Base-by-base conservation (phyloP, 2,888 invertebrate species). In the Odiellus spinosus region DNA sequence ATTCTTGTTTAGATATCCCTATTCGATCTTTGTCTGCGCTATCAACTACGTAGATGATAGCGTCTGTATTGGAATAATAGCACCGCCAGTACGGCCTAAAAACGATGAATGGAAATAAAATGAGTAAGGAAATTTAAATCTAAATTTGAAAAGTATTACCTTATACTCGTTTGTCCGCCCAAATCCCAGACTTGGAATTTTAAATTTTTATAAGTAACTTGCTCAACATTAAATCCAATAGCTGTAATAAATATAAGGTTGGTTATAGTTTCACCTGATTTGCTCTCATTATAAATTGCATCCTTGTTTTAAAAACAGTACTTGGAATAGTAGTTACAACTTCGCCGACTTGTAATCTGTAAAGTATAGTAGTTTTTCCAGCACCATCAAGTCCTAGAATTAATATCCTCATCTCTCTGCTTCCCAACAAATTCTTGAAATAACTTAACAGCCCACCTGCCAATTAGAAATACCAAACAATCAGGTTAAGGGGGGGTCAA, bases 41-140 rank as follows among this genome's bases (percentile, higher is more conserved):
- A 70, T 99, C 98, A 44, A 96, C 95, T 46, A 99, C 98, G 71
- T 98, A 98, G 62, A 98, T 96, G 61, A 98, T 95, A 63, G 98
- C 98, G 73, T 99, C 98, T 64, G 98, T 98, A 71, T 98, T 98
- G 58, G 95, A 91, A 68, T 93, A 98, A 69, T 98, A 98, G 76
- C 96, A 98, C 68, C 98, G 76, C 98, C 98, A 98, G 67, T 98
- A 98, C 1, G 96, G 96, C 71, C 95, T 90, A 20, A 15, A 46
- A 42, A 20, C 11, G 17, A 11, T 10, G 14, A 39, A 14, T 12
- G 40, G n/a, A 14, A 39, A 42, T 18, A 20, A 42, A 42, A 42
- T 18, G 20, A 19, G 17, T 11, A 42, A 42, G 12, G 11, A 8
- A 20, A 12, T 19, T 12, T 15, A 49, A 2, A 42, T 19, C 12